phyloP scores from a whole-genome alignment of 2,888 invertebrate genomes.

The Cosmia pyralina region DNA sequence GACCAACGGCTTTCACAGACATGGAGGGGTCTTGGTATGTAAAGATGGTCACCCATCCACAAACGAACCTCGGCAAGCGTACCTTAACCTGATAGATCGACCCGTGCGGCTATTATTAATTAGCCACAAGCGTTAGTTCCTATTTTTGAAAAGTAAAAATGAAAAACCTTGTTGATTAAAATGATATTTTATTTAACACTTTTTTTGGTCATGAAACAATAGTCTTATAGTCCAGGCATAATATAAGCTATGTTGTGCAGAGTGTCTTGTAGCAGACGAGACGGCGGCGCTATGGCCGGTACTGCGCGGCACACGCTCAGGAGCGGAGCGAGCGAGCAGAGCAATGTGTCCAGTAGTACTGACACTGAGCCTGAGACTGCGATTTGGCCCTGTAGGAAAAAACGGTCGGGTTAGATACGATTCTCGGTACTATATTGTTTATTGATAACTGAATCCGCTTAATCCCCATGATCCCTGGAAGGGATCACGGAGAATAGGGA shows the following conservation, averaged over 20 bases:
- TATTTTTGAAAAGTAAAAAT: no score
- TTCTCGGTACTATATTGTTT: not conserved
- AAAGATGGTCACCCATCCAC: no score
- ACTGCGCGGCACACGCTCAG: constrained; percentile 96
- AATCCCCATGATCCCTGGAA: no score
- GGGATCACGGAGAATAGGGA: no score
- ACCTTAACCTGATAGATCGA: no score
- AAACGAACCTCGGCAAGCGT: no score
- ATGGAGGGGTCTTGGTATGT: no score
- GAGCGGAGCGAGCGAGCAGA: constrained; percentile 97
- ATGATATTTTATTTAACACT: no score
- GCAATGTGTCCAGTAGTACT: constrained; percentile 96
- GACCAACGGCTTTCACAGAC: no score
- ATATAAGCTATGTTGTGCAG: constrained; percentile 98
- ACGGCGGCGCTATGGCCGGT: constrained; percentile 92
- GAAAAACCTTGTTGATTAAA: no score
- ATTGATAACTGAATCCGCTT: not conserved
- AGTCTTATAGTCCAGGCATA: constrained; percentile 90
- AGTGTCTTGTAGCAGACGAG: constrained; percentile 91
- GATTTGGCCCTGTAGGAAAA: constrained; percentile 94
- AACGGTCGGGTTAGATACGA: not conserved
- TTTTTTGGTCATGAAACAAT: not conserved
- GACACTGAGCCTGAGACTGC: constrained; percentile 98
- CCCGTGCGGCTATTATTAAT: no score
- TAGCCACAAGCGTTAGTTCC: no score